Evolutionary conservation across 2,888 invertebrate species (phyloP).

Genomic region (Trachelus troglodyta): DNA sequence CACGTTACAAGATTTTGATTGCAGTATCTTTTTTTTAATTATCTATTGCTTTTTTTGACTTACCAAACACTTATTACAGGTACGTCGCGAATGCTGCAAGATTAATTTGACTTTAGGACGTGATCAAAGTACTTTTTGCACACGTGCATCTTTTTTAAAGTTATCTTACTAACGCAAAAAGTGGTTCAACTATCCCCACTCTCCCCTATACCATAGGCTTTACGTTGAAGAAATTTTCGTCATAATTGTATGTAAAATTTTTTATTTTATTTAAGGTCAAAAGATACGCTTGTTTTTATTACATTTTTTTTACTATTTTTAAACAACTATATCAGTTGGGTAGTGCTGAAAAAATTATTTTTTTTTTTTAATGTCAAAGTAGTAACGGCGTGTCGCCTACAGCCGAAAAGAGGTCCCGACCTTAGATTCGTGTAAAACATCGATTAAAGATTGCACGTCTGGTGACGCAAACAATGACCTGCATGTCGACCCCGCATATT

Average conservation of each 20-base stretch:
- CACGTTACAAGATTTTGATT: not conserved
- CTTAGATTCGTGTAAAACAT: not conserved
- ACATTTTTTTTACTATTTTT: not conserved
- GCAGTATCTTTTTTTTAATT: not conserved
- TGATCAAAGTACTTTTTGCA: too few relatives aligned
- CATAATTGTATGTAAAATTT: too few relatives aligned
- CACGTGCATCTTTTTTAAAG: too few relatives aligned
- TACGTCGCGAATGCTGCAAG: too few relatives aligned
- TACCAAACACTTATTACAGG: too few relatives aligned
- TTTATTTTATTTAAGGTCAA: too few relatives aligned
- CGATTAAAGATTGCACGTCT: slow-evolving; percentile 24
- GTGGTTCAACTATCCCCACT: too few relatives aligned
- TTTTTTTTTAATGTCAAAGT: not conserved
- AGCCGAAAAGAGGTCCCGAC: not conserved
- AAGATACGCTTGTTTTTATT: too few relatives aligned
- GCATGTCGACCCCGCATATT: slow-evolving; percentile 53
- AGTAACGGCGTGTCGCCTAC: not conserved
- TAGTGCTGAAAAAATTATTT: not conserved
- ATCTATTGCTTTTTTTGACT: not conserved
- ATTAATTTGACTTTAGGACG: too few relatives aligned
- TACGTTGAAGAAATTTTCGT: too few relatives aligned
- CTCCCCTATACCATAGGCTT: too few relatives aligned
- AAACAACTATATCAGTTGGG: not conserved
- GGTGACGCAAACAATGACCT: slow-evolving; percentile 62
- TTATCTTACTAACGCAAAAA: too few relatives aligned